Conservation (phyloP, 2,113 vertebrate species). For the Circaetus cinerascens region DNA sequence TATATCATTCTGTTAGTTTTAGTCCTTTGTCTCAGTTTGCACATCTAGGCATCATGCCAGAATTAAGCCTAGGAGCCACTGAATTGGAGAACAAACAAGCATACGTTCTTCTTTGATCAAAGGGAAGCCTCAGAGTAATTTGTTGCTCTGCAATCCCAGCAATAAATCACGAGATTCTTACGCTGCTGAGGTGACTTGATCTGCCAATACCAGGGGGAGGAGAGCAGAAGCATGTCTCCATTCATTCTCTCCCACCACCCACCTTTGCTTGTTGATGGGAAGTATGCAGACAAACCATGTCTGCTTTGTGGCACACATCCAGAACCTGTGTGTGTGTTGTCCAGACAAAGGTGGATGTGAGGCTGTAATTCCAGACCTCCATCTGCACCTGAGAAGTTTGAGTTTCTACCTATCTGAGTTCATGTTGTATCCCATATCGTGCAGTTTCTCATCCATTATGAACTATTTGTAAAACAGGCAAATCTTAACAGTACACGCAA, state of each 20-base stretch:
- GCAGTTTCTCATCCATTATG: background rate
- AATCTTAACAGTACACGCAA: background rate
- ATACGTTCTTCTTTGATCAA: background rate
- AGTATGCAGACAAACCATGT: background rate
- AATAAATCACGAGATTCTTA: background rate
- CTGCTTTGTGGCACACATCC: background rate
- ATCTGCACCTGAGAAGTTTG: background rate
- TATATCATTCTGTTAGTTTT: background rate
- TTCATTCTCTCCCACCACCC: background rate
- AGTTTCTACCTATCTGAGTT: background rate
- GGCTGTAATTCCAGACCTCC: background rate
- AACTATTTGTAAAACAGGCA: background rate
- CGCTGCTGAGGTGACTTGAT: background rate
- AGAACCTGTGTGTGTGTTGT: background rate
- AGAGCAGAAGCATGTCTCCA: background rate
- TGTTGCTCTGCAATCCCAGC: background rate
- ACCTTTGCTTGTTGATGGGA: background rate
- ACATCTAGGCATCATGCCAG: background rate
- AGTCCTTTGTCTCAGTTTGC: background rate
- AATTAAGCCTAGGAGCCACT: background rate
- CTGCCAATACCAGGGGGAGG: background rate
- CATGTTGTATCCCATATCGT: background rate
- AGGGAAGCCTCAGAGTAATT: background rate
- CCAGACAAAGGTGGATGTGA: background rate
- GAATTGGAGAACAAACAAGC: background rate